phyloP scores from a whole-genome alignment of 2,113 vertebrate genomes.

The Pristiophorus japonicus region DNA sequence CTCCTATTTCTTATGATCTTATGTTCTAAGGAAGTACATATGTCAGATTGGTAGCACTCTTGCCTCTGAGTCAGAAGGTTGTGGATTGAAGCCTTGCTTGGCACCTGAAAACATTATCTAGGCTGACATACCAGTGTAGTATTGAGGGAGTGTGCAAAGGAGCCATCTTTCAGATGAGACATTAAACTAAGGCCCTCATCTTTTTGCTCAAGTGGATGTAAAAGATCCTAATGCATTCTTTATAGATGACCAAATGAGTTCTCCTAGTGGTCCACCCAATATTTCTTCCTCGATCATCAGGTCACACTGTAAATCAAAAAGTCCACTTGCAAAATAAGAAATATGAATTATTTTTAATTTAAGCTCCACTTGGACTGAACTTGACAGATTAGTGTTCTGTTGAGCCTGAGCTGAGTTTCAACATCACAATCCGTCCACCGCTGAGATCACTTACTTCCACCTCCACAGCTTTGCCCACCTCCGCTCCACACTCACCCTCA shows the following conservation, averaged over 20 bases:
- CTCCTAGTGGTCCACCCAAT: neutral
- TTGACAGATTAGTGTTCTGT: neutral
- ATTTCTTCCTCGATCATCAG: neutral
- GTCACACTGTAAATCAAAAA: neutral
- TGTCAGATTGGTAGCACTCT: neutral
- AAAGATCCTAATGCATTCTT: neutral
- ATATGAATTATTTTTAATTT: neutral
- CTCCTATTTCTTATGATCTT: no score
- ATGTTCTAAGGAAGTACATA: neutral
- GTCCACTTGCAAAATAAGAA: neutral
- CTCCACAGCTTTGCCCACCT: neutral
- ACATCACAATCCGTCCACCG: neutral
- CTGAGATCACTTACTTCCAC: neutral
- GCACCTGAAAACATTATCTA: neutral
- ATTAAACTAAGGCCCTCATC: neutral
- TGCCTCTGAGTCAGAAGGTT: neutral
- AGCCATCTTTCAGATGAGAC: neutral
- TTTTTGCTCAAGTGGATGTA: neutral
- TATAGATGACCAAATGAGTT: neutral
- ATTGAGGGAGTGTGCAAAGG: neutral
- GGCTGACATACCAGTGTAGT: neutral
- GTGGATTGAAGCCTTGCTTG: neutral
- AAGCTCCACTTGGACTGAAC: neutral
- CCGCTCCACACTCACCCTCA: neutral
- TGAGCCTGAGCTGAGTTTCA: neutral